Percentiles rank a stretch among this genome's conserved stretches.
Evolutionary conservation across 2,888 invertebrate genomes (phyloP).

Genomic region (Calliphora vomitoria): DNA sequence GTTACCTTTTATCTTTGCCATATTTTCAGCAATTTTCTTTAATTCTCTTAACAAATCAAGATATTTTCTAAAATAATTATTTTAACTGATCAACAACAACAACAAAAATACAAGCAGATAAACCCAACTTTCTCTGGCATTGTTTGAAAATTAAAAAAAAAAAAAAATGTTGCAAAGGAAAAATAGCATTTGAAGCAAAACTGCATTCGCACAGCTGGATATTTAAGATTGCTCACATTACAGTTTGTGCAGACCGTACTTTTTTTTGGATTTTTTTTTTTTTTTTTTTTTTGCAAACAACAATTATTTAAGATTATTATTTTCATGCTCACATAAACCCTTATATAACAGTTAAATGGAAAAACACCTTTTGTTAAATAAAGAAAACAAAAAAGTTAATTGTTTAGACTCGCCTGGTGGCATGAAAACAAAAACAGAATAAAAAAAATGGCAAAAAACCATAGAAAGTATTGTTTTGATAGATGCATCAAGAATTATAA

Average conservation of each 20-base stretch:
- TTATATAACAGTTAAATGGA: slow-evolving; percentile 63
- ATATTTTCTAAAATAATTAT: slow-evolving; percentile 27
- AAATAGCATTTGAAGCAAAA: slow-evolving; percentile 56
- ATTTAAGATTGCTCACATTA: slow-evolving; percentile 69
- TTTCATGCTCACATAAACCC: slow-evolving; percentile 51
- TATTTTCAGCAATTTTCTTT: slow-evolving; percentile 12
- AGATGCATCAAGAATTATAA: neutral
- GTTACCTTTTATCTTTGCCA: too few species aligned
- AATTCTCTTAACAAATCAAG: slow-evolving; percentile 11
- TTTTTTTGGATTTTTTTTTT: slow-evolving; percentile 15
- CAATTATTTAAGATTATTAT: slow-evolving; percentile 65
- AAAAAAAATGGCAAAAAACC: slow-evolving; percentile 6
- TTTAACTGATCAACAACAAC: slow-evolving; percentile 41
- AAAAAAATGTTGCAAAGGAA: slow-evolving; percentile 1
- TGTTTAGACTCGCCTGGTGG: slow-evolving; percentile 66
- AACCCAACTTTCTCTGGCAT: slow-evolving; percentile 62
- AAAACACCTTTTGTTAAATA: slow-evolving; percentile 65
- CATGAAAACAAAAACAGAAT: slow-evolving; percentile 14
- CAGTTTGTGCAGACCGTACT: slow-evolving; percentile 44
- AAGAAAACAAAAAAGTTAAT: slow-evolving; percentile 68
- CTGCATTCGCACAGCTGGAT: slow-evolving; percentile 68
- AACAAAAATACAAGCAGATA: slow-evolving; percentile 16
- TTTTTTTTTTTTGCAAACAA: slow-evolving; percentile 55
- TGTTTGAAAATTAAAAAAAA: slow-evolving; percentile 25
- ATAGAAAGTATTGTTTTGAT: slow-evolving; percentile 46